phyloP scores from a whole-genome alignment of 2,113 vertebrate species.

The Galbula dea region DNA sequence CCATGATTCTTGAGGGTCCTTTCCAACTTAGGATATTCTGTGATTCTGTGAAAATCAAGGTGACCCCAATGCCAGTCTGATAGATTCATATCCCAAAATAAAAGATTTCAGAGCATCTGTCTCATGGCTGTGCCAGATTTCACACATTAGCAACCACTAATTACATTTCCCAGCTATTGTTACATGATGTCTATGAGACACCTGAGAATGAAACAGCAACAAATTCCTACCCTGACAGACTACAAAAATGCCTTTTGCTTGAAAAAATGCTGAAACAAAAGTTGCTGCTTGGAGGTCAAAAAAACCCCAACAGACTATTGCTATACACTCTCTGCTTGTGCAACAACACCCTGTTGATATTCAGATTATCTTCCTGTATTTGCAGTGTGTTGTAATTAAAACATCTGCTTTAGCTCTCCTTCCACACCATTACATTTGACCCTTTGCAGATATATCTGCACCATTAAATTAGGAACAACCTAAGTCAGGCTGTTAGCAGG shows the following conservation, averaged over 20 bases:
- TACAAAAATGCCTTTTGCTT: neutral
- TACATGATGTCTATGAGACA: neutral
- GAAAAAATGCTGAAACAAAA: neutral
- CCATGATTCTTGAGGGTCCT: too few relatives aligned
- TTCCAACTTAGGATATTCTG: too few relatives aligned
- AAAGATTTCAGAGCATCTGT: neutral
- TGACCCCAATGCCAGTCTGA: neutral
- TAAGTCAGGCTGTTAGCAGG: neutral
- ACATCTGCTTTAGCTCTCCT: neutral
- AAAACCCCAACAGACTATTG: neutral
- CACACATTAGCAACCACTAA: neutral
- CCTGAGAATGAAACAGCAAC: neutral
- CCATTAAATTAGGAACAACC: neutral
- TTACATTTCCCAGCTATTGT: neutral
- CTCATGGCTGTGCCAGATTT: neutral
- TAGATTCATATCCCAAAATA: neutral
- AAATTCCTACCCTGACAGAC: neutral
- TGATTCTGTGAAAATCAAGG: too few relatives aligned
- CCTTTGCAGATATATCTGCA: neutral
- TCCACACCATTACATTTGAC: fast-evolving
- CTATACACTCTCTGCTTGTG: neutral
- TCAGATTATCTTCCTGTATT: neutral
- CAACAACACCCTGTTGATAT: neutral
- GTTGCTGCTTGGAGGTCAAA: neutral
- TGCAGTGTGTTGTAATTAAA: neutral